These are phyloP conservation scores for Keiferia lycopersicella DNA, from an alignment of 2,888 invertebrate genomes.

Conservation along the genomic window DNA sequence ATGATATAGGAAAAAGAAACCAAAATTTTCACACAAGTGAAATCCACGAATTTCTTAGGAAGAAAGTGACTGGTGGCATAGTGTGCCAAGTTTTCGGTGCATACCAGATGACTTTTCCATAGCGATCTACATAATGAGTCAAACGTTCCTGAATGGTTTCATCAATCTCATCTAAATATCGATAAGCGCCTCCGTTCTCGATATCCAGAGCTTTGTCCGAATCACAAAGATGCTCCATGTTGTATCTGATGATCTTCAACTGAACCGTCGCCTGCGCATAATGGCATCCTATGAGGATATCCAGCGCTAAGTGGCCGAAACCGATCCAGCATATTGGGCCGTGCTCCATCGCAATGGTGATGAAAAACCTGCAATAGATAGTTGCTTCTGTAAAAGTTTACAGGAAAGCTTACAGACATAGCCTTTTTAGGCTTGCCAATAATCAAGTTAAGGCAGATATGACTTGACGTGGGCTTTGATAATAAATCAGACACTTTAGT, in stretches of 20 bases:
- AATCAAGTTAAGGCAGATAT: too few relatives aligned
- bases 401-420: background rate
- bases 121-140: constrained; percentile 44
- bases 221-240: constrained; percentile 44
- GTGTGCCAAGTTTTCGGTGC: constrained; percentile 18
- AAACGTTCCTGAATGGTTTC: constrained; percentile 38
- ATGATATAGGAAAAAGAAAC: background rate
- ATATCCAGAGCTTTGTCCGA: background rate
- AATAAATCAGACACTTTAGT: too few relatives aligned
- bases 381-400: too few relatives aligned
- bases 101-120: constrained; percentile 49
- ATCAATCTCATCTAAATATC: constrained; percentile 41
- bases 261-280: constrained; percentile 50
- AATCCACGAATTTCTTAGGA: too few relatives aligned
- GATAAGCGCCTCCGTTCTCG: background rate
- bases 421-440: too few relatives aligned
- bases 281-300: constrained; percentile 44
- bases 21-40: too few relatives aligned
- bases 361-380: constrained; percentile 35
- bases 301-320: constrained; percentile 45
- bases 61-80: too few relatives aligned
- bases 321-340: constrained; percentile 41
- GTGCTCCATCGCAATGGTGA: constrained; percentile 37
- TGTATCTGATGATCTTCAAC: constrained; percentile 49
- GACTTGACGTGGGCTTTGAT: too few relatives aligned